Conservation (phyloP, 2,797 vertebrate genomes). For the Xiphorhynchus erythropygius region DNA sequence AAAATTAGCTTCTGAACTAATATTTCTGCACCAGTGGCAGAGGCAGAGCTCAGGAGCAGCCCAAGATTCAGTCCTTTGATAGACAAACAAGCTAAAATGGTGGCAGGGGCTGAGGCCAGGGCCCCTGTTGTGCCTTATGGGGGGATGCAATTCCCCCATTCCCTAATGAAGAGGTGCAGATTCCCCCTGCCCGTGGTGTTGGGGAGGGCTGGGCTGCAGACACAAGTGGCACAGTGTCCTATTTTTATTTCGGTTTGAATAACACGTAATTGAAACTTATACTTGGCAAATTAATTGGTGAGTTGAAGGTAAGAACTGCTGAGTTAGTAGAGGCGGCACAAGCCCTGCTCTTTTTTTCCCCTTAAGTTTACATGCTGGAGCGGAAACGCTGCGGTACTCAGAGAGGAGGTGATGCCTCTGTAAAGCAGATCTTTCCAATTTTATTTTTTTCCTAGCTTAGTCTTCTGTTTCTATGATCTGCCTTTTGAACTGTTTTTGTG, state of each 20-base stretch:
- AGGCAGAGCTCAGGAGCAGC: neutral
- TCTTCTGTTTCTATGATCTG: slow-evolving; percentile 84
- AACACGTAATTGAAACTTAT: slow-evolving; percentile 1
- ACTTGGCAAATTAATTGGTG: slow-evolving; percentile 41
- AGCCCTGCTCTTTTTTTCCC: neutral
- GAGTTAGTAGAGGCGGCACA: slow-evolving; percentile 45
- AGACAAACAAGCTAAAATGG: neutral
- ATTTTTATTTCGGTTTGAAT: neutral
- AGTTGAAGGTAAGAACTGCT: slow-evolving; percentile 43
- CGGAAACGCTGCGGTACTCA: slow-evolving; percentile 32
- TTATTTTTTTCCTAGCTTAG: slow-evolving; percentile 47
- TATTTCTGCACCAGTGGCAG: neutral
- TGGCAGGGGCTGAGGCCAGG: neutral
- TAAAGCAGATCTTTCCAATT: slow-evolving; percentile 64
- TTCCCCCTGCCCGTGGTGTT: neutral
- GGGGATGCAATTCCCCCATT: neutral
- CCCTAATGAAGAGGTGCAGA: neutral
- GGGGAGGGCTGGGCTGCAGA: neutral
- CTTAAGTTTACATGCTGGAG: slow-evolving; percentile 34
- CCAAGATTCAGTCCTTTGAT: neutral
- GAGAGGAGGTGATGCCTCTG: slow-evolving; percentile 68
- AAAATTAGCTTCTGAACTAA: slow-evolving; percentile 16
- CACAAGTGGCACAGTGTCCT: neutral
- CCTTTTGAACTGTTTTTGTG: slow-evolving; percentile 87
- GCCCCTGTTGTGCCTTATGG: neutral